Conservation (phyloP, 2,113 vertebrate genomes). For the Cyphotilapia sp. region DNA sequence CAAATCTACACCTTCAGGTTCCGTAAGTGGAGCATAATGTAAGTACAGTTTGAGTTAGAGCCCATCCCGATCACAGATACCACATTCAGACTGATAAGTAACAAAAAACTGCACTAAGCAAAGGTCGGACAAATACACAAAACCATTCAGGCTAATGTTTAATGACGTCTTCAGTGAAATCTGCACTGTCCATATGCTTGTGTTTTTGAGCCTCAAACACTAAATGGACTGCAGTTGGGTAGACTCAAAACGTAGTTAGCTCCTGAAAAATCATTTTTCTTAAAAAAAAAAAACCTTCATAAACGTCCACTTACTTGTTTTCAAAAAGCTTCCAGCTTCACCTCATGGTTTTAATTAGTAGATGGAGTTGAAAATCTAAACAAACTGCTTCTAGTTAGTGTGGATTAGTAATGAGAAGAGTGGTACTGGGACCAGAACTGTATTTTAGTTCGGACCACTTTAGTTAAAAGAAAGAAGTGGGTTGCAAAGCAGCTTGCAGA, state of each 20-base stretch:
- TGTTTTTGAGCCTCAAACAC: neutral
- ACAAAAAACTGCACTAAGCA: neutral
- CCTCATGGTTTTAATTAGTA: neutral
- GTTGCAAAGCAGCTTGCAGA: neutral
- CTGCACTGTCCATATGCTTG: neutral
- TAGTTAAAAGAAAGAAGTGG: neutral
- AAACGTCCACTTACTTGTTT: neutral
- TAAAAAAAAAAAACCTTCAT: fast-evolving
- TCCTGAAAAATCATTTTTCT: neutral
- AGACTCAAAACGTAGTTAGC: neutral
- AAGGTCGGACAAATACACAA: neutral
- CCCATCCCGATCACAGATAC: neutral
- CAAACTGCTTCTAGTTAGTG: neutral
- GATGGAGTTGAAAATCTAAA: neutral
- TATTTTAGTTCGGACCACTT: neutral
- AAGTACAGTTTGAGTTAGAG: neutral
- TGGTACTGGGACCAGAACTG: neutral
- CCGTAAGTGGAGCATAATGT: neutral
- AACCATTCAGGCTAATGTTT: neutral
- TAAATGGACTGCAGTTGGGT: neutral
- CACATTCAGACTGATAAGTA: neutral
- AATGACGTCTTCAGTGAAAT: neutral
- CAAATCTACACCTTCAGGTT: neutral
- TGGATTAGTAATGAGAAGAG: neutral
- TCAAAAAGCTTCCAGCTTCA: neutral